Percentiles rank a stretch among this genome's conserved stretches.
Evolutionary conservation across 2,113 vertebrate genomes (phyloP).

Genomic region (Heptranchias perlo): DNA sequence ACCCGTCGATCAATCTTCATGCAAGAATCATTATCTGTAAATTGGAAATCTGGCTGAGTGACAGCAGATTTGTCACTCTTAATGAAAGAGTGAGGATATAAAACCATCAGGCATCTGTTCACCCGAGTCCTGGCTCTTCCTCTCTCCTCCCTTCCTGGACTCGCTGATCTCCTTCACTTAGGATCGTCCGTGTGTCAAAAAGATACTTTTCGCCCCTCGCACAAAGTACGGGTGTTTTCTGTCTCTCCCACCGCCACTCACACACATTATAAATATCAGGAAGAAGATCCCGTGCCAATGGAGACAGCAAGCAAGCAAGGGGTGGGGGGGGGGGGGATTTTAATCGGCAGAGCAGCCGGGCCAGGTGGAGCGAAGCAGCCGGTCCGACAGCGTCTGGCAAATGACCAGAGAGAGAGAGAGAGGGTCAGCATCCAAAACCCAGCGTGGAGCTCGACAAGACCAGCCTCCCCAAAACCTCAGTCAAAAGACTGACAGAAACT

Average conservation of each 20-base stretch:
- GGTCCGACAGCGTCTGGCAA: background rate
- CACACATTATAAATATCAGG: background rate
- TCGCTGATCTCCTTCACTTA: background rate
- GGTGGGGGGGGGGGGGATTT: too few relatives aligned
- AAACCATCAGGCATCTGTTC: slow-evolving; percentile 65
- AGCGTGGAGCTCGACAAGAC: slow-evolving; percentile 48
- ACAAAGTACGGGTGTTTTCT: background rate
- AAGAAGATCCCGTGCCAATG: background rate
- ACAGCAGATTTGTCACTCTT: slow-evolving; percentile 84
- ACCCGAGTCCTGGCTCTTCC: slow-evolving; percentile 49
- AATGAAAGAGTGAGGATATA: slow-evolving; percentile 73
- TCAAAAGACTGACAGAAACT: slow-evolving; percentile 49
- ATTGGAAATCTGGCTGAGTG: slow-evolving; percentile 76
- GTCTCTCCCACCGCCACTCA: background rate
- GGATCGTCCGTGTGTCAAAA: background rate
- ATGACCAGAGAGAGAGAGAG: background rate
- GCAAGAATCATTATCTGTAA: slow-evolving; percentile 80
- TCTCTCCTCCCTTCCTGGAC: slow-evolving; percentile 42
- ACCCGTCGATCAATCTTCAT: slow-evolving; percentile 70
- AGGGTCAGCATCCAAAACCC: background rate
- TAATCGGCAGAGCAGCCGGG: background rate
- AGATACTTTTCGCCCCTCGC: background rate
- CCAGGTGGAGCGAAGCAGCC: background rate
- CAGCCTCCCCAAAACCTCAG: slow-evolving; percentile 52
- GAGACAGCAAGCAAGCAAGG: too few relatives aligned